phyloP scores from a whole-genome alignment of 2,888 invertebrate species.

The Cyrtodaria siliqua region DNA sequence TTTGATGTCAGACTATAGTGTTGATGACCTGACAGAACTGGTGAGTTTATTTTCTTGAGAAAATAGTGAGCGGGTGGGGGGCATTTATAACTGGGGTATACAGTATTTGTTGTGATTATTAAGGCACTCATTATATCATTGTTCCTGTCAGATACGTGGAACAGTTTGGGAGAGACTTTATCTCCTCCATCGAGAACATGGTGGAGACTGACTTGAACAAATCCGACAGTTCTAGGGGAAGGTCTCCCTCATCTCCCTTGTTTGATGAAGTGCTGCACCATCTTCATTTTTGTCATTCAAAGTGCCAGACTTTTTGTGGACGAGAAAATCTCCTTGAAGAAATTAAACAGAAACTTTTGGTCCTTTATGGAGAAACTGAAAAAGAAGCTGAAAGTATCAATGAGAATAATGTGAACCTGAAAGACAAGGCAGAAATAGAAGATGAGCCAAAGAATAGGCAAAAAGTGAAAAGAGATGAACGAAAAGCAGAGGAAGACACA shows the following conservation, averaged over 20 bases:
- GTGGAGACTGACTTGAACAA: constrained; percentile 58
- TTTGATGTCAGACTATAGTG: too few relatives aligned
- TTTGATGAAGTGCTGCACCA: constrained; percentile 75
- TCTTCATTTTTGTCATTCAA: constrained; percentile 61
- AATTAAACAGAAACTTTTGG: constrained; percentile 38
- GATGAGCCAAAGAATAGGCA: too few relatives aligned
- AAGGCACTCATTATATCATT: too few relatives aligned
- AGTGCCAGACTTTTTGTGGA: constrained; percentile 71
- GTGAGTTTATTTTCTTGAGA: too few relatives aligned
- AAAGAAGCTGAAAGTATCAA: constrained; percentile 3
- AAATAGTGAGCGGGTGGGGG: too few relatives aligned
- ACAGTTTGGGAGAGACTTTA: constrained; percentile 68
- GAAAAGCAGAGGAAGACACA: neutral
- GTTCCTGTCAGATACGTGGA: constrained; percentile 66
- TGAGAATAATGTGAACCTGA: constrained; percentile 4
- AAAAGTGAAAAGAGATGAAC: too few relatives aligned
- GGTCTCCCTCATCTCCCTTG: constrained; percentile 58
- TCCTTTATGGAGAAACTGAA: constrained; percentile 12
- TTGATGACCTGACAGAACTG: too few relatives aligned
- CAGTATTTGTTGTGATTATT: too few relatives aligned
- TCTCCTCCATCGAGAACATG: constrained; percentile 64
- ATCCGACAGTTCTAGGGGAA: constrained; percentile 6
- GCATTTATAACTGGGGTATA: too few relatives aligned
- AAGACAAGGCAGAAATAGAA: too few relatives aligned
- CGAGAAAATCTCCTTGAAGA: constrained; percentile 61